These are phyloP conservation scores for Chauna torquata DNA, from an alignment of 2,113 vertebrate genomes.

Conservation along the genomic window DNA sequence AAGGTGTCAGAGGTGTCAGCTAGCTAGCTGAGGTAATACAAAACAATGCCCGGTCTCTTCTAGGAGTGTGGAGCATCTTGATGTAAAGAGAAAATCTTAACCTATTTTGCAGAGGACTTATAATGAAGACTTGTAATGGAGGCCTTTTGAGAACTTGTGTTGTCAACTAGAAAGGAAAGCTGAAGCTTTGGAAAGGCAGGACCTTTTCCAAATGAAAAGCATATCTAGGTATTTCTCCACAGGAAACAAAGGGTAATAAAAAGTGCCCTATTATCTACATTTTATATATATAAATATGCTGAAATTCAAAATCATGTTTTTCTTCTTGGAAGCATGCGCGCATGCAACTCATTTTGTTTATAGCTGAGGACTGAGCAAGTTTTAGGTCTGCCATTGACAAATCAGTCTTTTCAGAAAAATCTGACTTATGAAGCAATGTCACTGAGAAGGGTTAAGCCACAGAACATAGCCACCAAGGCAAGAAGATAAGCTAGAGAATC, in stretches of 20 bases:
- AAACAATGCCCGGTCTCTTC: not conserved
- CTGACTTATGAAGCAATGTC: not conserved
- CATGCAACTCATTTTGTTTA: not conserved
- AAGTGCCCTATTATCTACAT: not conserved
- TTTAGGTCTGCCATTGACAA: not conserved
- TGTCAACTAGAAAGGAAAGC: not conserved
- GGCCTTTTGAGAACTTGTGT: not conserved
- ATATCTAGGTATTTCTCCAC: not conserved
- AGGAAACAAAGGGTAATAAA: not conserved
- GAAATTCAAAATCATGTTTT: accelerated
- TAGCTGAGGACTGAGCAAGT: not conserved
- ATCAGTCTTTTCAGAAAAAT: not conserved
- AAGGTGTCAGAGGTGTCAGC: not conserved
- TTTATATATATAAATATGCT: too few species aligned
- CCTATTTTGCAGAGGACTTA: not conserved
- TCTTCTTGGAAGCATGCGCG: not conserved
- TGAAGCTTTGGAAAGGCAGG: not conserved
- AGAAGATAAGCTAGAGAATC: not conserved
- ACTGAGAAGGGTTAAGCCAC: not conserved
- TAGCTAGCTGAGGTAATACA: not conserved
- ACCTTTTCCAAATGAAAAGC: not conserved
- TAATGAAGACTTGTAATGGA: not conserved
- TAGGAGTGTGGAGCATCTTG: not conserved
- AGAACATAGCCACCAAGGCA: not conserved
- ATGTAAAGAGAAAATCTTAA: not conserved